Conservation (phyloP, 2,113 vertebrate genomes). For the Psammodynastes pulverulentus region DNA sequence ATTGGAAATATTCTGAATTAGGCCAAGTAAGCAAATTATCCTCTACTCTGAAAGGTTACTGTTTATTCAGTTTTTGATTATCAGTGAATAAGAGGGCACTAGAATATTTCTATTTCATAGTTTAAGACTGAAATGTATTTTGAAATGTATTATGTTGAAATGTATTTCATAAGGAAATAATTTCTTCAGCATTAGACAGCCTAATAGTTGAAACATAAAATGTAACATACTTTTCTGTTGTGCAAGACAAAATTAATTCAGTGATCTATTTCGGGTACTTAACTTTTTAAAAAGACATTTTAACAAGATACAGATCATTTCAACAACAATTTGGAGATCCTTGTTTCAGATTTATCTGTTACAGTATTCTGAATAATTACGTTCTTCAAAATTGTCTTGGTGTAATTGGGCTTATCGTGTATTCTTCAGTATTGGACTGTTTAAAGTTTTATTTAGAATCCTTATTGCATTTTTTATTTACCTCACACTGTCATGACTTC, state of each 20-base stretch:
- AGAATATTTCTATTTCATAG: background rate
- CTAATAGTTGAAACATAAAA: background rate
- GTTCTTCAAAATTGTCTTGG: background rate
- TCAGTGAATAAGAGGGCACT: background rate
- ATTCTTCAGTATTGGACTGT: background rate
- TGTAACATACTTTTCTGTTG: background rate
- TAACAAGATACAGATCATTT: background rate
- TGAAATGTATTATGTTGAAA: too few species aligned
- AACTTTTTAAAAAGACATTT: background rate
- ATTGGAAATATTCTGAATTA: background rate
- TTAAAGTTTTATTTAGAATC: background rate
- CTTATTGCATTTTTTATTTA: background rate
- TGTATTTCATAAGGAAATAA: background rate
- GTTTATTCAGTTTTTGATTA: background rate
- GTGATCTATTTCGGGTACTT: background rate
- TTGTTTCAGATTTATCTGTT: background rate
- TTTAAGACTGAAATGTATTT: background rate
- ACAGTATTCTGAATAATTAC: background rate
- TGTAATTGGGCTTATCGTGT: background rate
- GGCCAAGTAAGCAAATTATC: background rate
- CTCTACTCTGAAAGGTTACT: background rate
- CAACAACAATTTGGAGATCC: background rate
- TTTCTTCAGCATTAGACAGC: background rate
- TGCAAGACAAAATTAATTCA: background rate
- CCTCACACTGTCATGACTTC: background rate